Evolutionary conservation across 2,888 invertebrate genomes (phyloP), one percentile per base, ranked within the genome.

Genomic region (Nymphalis polychloros): DNA sequence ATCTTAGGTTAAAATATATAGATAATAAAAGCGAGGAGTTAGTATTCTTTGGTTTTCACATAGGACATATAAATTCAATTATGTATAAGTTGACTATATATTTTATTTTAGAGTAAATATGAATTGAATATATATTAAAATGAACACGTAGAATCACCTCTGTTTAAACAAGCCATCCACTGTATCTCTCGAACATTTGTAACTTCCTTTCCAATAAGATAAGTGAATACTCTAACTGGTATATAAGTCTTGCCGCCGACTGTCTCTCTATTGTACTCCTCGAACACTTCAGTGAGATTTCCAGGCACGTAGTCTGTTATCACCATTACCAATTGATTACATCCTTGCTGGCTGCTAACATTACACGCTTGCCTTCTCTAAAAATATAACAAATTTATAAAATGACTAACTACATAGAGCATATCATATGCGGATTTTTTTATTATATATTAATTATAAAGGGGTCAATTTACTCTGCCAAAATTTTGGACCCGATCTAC

Each of bases 261-360:
- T 71, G 92, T 88, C 64, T 93, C 93, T 89, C 95, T 94, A 85
- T 98, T 99, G 87, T 97, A 95, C 74, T 94, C 90, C 72, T 96
- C 94, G 80, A 98, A 98, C 5, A 98, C 94, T 77, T 98, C 96
- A 17, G 97, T 96, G 74, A 97, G 94, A 84, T 97, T 97, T 61
- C 96, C 96, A 0, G 98, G 96, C 4, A 98, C 96, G 59, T 98
- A 98, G 87, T 99, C 99, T 0, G 99, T 99, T 73, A 99, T 95
- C 68, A 99, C 90, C 98, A 99, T 98, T 72, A 99, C 98, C 41
- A 98, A 95, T 87, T 98, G 98, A 89, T 99, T 99, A 84, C 99
- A 99, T 47, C 95, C 94, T 67, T 94, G 93, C 7, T 79, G 82
- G 68, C 84, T 87, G 59, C 83, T 86, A 27, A 90, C 86, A 68